Conservation (phyloP, 2,888 invertebrate species). For the Hirtodrosophila alboralis region DNA sequence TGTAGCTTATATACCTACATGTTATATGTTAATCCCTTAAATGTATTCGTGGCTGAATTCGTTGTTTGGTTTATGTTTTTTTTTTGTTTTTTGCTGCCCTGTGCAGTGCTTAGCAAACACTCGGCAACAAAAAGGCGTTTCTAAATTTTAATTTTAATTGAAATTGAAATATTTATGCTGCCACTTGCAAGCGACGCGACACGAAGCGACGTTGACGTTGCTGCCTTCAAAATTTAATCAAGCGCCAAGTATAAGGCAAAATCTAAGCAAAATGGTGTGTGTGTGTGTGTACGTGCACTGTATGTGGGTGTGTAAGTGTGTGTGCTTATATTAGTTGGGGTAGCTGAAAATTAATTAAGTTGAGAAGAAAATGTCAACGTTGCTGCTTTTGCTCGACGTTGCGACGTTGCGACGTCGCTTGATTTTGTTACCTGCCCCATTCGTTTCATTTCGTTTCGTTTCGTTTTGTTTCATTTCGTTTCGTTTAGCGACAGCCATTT, state of each 20-base stretch:
- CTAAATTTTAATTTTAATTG: slow-evolving; percentile 63
- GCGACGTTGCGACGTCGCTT: slow-evolving; percentile 2
- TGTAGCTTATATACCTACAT: too few species aligned
- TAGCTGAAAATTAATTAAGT: slow-evolving; percentile 74
- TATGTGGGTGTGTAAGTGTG: slow-evolving; percentile 17
- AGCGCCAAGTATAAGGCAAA: slow-evolving; percentile 63
- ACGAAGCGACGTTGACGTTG: slow-evolving; percentile 36
- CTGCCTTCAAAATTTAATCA: slow-evolving; percentile 66
- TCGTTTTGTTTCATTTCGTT: slow-evolving; percentile 11
- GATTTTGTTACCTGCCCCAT: slow-evolving; percentile 44
- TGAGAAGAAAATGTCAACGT: slow-evolving; percentile 77
- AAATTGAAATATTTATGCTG: slow-evolving; percentile 71
- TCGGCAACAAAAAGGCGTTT: slow-evolving; percentile 29
- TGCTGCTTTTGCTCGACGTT: slow-evolving; percentile 48
- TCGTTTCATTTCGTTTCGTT: slow-evolving; percentile 32
- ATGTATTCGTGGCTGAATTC: neutral
- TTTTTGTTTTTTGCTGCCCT: slow-evolving; percentile 11
- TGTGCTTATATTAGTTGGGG: slow-evolving; percentile 53
- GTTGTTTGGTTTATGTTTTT: neutral
- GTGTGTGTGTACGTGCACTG: slow-evolving; percentile 16
- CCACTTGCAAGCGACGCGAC: slow-evolving; percentile 26
- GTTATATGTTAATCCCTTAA: too few species aligned
- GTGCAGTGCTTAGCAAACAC: slow-evolving; percentile 33
- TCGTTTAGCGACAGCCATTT: slow-evolving; percentile 24
- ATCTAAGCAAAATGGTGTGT: slow-evolving; percentile 64